Evolutionary conservation across 2,113 vertebrate genomes (phyloP), one percentile per base, ranked within the genome.

Genomic region (Pelecanoides urinatrix): DNA sequence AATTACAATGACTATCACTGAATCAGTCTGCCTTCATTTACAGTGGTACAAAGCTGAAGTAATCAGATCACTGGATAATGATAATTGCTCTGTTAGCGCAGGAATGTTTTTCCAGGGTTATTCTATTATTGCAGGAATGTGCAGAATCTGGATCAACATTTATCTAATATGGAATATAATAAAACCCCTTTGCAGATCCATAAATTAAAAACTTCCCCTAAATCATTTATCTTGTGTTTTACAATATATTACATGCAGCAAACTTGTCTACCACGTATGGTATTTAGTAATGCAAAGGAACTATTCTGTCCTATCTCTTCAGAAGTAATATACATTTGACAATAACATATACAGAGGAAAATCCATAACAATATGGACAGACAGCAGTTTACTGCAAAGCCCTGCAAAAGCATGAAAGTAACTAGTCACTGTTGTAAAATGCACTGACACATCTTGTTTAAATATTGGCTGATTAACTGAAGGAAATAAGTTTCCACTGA

Each of bases 21-120:
- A 72, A 82, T 88, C 73, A 91, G 32, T 70, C 89, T 92, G 71
- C 47, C 59, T 83, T 89, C 49, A 21, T 53, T 82, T 79, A 58
- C 38, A 92, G 66, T 8, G 14, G 45, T n/a, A 66, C 45, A 79
- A 82, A 86, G 49, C 74, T 95, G 62, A 91, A 91, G 58, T 3
- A 87, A 32, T 61, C 81, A 93, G 92, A 91, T 95, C 74, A 53
- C 72, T 63, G 78, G 71, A 68, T 88, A 90, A 93, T 76, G 75
- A 53, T 73, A 90, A 96, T 73, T 70, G 40, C 36, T 44, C 62
- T 63, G 66, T n/a, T 79, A 75, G 44, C n/a, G 49, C 10, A 94
- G 83, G 61, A 94, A 92, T 87, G 56, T 49, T 91, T 92, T 55
- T 81, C 26, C 84, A 89, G 44, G 21, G 55, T 88, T 90, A 79